These are phyloP conservation scores for Paelopatides confundens DNA, from an alignment of 53 echinoderm and acorn worm genomes.

Conservation along the genomic window DNA sequence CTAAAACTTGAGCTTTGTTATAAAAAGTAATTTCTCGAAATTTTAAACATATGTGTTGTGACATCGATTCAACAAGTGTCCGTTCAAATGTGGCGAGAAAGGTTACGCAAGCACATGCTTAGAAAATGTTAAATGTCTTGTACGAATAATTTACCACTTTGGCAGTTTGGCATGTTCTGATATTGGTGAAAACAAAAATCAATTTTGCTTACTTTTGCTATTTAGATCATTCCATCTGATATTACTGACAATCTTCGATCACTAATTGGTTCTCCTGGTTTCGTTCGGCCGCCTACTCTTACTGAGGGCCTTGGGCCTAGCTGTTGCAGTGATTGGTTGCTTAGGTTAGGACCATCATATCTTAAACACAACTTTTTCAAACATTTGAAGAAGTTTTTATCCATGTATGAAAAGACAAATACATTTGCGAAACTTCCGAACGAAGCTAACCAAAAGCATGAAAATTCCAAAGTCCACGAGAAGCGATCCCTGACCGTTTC, in stretches of 20 bases:
- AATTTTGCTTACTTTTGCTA: neutral
- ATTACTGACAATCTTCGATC: neutral
- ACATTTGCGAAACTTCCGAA: slow-evolving; percentile 14
- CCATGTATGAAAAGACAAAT: slow-evolving; percentile 18
- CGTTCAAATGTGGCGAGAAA: no score
- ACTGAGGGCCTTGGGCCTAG: no score
- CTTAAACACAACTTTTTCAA: neutral
- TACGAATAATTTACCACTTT: no score
- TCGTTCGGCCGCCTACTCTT: no score
- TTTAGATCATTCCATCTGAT: neutral
- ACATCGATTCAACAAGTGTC: no score
- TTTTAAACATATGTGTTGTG: no score
- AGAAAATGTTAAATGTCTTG: no score
- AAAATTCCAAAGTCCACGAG: neutral
- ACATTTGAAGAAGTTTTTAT: neutral
- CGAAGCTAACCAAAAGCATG: slow-evolving; percentile 12
- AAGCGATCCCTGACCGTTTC: neutral
- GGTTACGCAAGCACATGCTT: no score
- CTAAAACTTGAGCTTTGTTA: no score
- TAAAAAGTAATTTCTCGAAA: no score
- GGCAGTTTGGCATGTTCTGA: no score
- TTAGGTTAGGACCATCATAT: neutral
- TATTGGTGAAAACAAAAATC: no score
- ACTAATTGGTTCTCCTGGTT: neutral
- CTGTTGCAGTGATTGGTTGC: neutral